Base-by-base conservation (phyloP, 1,140 invertebrate species). In the Papilio glaucus region DNA sequence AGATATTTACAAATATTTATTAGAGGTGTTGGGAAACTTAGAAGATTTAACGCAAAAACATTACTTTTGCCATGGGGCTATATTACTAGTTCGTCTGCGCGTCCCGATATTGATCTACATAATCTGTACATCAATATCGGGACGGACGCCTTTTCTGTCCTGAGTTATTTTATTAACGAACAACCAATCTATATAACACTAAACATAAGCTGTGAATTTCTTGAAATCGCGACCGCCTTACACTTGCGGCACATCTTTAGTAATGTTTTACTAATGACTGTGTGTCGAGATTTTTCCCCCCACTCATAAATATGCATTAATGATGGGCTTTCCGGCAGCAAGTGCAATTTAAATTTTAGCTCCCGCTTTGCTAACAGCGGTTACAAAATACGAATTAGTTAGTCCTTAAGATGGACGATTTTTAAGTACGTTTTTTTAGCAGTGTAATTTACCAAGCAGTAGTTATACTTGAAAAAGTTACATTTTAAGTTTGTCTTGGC, bases 261-360 rank as follows among this genome's bases (percentile, higher is more conserved):
- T 87, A 85, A 89, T 88, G 85, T 85, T 82, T 86, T 87, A 86
- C 86, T 88, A 90, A 90, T 90, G 88, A 90, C 85, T 85, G 85
- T 90, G 81, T 90, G 88, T 88, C 82, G 85, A 85, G 88, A 90
- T 90, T 89, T 88, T 87, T 84, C 79, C 84, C 85, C 84, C 82
- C 74, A 83, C 81, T 87, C 88, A 90, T 90, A 90, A 90, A 90
- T 90, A 90, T 90, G 83, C 86, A 90, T 90, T 90, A 90, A 86
- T 83, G 84, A 86, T 85, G 80, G 76, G 80, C 79, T 87, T 83
- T 83, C 79, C 81, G 82, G 76, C 78, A 79, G 72, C 71, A 85
- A 84, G 76, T 86, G 75, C 86, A 82, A 85, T 88, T 88, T 88
- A 83, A 87, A 88, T 80, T 86, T 87, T 72, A 83, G 79, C 73